Conservation (phyloP, 2,888 invertebrate species). For the Cephonodes hylas region DNA sequence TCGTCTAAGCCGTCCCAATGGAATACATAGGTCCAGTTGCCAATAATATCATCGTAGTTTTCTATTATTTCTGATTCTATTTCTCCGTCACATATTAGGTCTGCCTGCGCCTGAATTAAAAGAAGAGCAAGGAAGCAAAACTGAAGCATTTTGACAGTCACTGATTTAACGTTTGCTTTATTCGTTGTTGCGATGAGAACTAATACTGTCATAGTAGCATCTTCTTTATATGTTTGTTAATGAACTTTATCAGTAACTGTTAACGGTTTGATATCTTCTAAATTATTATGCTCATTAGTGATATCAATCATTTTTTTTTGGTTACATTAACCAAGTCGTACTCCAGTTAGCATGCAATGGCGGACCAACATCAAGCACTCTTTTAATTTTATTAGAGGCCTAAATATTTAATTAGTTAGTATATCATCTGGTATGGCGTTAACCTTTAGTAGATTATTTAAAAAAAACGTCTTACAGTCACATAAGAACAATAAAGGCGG, state of each 20-base stretch:
- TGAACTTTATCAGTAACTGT: not conserved
- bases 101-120: not conserved
- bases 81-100: not conserved
- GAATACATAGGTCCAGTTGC: not conserved
- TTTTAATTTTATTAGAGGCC: too few species aligned
- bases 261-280: not conserved
- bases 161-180: not conserved
- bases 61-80: not conserved
- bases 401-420: too few species aligned
- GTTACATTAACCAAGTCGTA: too few species aligned
- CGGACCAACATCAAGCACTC: too few species aligned
- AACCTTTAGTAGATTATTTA: too few species aligned
- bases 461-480: too few species aligned
- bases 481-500: too few species aligned
- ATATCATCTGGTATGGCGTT: too few species aligned
- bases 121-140: not conserved
- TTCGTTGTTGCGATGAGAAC: not conserved
- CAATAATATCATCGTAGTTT: not conserved
- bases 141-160: not conserved
- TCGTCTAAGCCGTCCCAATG: not conserved
- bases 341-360: too few species aligned
- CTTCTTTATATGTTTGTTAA: not conserved
- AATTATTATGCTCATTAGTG: not conserved
- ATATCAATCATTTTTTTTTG: too few species aligned
- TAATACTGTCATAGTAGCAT: not conserved